These are phyloP conservation scores for Cecidostiba fungosa DNA, from an alignment of 2,888 invertebrate species.

Conservation along the genomic window DNA sequence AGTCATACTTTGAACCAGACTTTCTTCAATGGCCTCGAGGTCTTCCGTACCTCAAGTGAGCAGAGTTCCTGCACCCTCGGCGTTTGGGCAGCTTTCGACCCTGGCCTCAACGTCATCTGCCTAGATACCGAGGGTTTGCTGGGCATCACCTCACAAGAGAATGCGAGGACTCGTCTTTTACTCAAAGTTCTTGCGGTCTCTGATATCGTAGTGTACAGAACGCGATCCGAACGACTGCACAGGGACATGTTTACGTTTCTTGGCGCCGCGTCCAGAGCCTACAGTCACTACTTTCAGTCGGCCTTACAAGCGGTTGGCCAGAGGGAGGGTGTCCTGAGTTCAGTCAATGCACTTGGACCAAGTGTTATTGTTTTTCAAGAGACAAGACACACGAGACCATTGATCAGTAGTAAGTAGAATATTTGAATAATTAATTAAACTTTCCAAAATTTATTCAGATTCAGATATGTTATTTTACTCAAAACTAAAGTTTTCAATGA, in stretches of 20 bases:
- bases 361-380: conserved; percentile 91
- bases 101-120: conserved; percentile 84
- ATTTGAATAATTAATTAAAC: not conserved
- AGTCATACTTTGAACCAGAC: conserved; percentile 89
- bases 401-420: conserved; percentile 81
- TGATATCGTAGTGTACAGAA: conserved; percentile 89
- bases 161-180: conserved; percentile 86
- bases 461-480: too few species aligned
- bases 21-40: conserved; percentile 82
- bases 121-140: conserved; percentile 91
- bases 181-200: conserved; percentile 91
- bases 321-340: conserved; percentile 77
- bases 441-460: too few species aligned
- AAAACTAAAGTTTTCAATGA: too few species aligned
- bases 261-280: conserved; percentile 88
- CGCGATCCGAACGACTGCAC: conserved; percentile 88
- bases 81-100: conserved; percentile 89
- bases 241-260: conserved; percentile 90
- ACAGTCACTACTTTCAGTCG: conserved; percentile 86
- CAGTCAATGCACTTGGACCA: conserved; percentile 85
- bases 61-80: conserved; percentile 89
- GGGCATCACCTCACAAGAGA: conserved; percentile 84
- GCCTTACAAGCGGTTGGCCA: conserved; percentile 81
- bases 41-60: conserved; percentile 85
- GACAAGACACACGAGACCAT: conserved; percentile 86